Evolutionary conservation across 1,140 invertebrate genomes (phyloP), one percentile per base, ranked within the genome.

Genomic region (Drosophila ercepeae): DNA sequence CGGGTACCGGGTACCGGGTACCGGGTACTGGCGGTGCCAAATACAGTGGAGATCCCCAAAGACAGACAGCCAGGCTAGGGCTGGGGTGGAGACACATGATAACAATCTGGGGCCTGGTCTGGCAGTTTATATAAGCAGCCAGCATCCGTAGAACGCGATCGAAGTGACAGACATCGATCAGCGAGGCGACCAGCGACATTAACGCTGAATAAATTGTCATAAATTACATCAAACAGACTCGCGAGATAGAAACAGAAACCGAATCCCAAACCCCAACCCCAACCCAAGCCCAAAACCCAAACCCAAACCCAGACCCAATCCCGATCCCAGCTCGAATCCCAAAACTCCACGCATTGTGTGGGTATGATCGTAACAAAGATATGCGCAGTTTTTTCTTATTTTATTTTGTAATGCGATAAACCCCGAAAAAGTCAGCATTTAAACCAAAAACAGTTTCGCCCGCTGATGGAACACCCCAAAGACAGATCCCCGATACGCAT

Each of bases 171-270:
- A 82, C 82, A 86, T 86, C 82, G 82, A 86, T 86, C 82, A 86
- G 86, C 63, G 70, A 60, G 63, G 76, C 76, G 72, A 81, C 55
- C 77, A 76, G 64, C 83, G 79, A 86, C 86, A 89, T 89, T 89
- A 89, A 89, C 86, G 86, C 86, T 89, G 86, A 65, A 89, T 89
- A 89, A 73, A 89, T 89, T 89, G 86, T 86, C 86, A 89, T 89
- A 89, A 89, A 89, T 89, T 89, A 89, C 81, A 84, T 58, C 48
- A 57, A 48, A 60, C 49, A 36, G 32, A 44, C 44, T 52, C 16
- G 19, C 60, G 21, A 63, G 59, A 70, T 53, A 57, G 46, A 65
- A 34, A 65, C 46, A 19, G 49, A 68, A 63, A 64, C 60, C 41
- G 18, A 59, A 42, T 19, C 36, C n/a, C 16, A 13, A 41, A 41